Evolutionary conservation across 2,888 invertebrate genomes (phyloP), one percentile per base, ranked within the genome.

Genomic region (Agonopterix heracliana): DNA sequence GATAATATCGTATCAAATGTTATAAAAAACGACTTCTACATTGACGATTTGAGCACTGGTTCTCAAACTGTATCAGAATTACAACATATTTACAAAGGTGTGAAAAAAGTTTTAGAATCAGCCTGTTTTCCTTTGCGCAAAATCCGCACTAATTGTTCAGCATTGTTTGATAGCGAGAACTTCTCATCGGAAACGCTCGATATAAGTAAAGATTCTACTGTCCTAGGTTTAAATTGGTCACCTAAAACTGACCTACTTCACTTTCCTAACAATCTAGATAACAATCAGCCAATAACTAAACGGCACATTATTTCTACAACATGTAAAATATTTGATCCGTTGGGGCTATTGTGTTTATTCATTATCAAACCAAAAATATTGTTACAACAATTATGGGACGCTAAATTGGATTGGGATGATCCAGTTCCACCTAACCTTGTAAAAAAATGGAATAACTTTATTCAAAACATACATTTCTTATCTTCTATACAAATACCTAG

Each of bases 271-370:
- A 43, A 51, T 11, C 3, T 34, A 8, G 14, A 7, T 12, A 4
- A 34, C 12, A n/a, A 44, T 11, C 10, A 9, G n/a, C 40, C 26
- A 4, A 12, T 53, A 4, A 56, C 59, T 2, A 59, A 57, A 43
- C 34, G 57, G 41, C 44, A 12, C 3, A 58, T 61, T 35, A 44
- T 63, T 3, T 59, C 60, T 9, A 56, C 47, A 0, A 48, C 58
- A 2, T 54, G 46, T 46, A 60, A 54, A 41, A 46, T 60, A 5
- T 64, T 60, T 45, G 60, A 61, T 13, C 59, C 60, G n/a, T 40
- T 61, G 3, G 61, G 60, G 1, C 12, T 62, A 9, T n/a, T 59
- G 3, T 45, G 45, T 40, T 46, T 55, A 1, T 54, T 52, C 34
- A 56, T 45, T 3, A 54, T 58, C 9, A 48, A 34, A 1, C 41